Evolutionary conservation across 2,797 vertebrate species (phyloP), one percentile per base, ranked within the genome.

Genomic region (Poecilia gillii): DNA sequence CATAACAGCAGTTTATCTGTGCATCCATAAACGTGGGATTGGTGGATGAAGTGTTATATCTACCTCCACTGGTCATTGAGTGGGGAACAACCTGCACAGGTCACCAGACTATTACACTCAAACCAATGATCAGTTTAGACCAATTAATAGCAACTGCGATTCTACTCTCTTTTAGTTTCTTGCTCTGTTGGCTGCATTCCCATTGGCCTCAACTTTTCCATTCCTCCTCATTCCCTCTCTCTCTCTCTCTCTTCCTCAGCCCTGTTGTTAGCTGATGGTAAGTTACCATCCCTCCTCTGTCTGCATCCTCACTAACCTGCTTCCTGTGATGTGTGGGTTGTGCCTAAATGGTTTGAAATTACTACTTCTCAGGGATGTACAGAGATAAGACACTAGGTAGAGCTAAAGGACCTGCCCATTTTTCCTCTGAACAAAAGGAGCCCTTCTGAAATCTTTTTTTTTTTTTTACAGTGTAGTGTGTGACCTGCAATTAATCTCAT

Each of bases 261-360:
- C 87, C 92, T 96, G 91, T 96, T 98, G 92, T 96, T 99, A 93
- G 96, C 96, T 36, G 95, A 95, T 88, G 96, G 98, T 99, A 97
- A 98, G 97, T 95, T 41, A 3, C 80, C 86, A 41, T 73, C 51
- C 78, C 31, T 82, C 71, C 25, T 77, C 57, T 25, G 0, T 36
- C 7, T 77, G 77, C 85, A 75, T 87, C 85, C 62, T 47, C 81
- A 72, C 79, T 89, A 84, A 89, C n/a, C 46, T 64, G 31, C 43
- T 82, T 4, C 74, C 25, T 73, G 73, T 74, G 53, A 64, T 55
- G 18, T 81, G 73, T 78, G 78, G 41, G 76, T 77, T 47, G 33
- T 80, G 57, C 57, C 43, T 12, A 4, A 41, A 18, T 70, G 70
- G 23, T 28, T 28, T 66, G n/a, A 81, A 68, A 46, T 70, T 68